Evolutionary conservation across 2,888 invertebrate species (phyloP), one percentile per base, ranked within the genome.

Genomic region (Calameuta idolon): DNA sequence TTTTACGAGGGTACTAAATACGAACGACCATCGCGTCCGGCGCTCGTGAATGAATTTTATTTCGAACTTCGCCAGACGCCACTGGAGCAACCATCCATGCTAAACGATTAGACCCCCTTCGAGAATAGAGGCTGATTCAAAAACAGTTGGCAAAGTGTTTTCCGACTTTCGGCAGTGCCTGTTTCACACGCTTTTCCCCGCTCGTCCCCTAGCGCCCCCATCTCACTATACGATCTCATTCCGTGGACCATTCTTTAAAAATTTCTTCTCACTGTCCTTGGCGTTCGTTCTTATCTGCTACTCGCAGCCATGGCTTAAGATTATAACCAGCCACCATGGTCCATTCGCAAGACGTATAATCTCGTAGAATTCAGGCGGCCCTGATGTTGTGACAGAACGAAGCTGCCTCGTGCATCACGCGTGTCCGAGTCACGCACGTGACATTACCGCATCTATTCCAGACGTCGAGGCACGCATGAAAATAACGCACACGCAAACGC

Each of bases 381-480:
- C 55, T 83, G 80, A 74, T 87, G 87, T 87, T 87, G 83, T 87
- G 87, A 87, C 87, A 86, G 80, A 74, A 35, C 76, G 77, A 82
- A 83, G 81, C 82, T 80, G 81, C 37, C 77, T 82, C 84, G 78
- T 87, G 84, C 83, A 87, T 87, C 86, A 87, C 9, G 55, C 55
- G 55, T 55, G 55, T 23, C 55, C 55, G 55, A 55, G 55, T 55
- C 9, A 55, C 9, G 55, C 55, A 2, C 55, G 55, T 55, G 55
- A 55, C 55, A 55, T 23, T 55, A 23, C 23, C 23, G 55, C 23
- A 55, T 55, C 55, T 23, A 55, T 55, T 55, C 55, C 55, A 55
- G 55, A 55, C 55, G 23, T 23, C 23, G 15, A 55, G 55, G 23
- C 55, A 55, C 55, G 55, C 55, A 55, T 55, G 55, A 23, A 55